Evolutionary conservation across 2,113 vertebrate species (phyloP).

Genomic region (Chinchilla lanigera): DNA sequence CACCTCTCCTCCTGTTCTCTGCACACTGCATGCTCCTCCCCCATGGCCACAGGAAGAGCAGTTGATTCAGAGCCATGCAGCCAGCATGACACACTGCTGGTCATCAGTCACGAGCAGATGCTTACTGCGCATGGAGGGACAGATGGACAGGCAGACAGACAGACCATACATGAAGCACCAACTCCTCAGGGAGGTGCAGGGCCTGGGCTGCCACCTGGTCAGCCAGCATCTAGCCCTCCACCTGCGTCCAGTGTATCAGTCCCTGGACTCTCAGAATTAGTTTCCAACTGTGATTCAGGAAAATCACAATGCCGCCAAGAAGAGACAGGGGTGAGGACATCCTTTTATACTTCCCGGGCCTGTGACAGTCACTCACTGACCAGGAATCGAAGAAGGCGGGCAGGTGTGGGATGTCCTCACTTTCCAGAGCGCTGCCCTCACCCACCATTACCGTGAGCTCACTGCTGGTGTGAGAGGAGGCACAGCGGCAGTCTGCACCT

Average conservation of each 20-base stretch:
- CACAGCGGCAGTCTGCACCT: neutral
- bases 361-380: neutral
- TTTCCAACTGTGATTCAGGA: neutral
- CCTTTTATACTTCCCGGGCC: neutral
- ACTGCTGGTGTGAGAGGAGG: neutral
- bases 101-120: neutral
- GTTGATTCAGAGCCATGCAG: neutral
- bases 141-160: neutral
- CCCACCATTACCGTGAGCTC: no score
- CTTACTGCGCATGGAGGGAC: neutral
- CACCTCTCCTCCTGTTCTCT: no score
- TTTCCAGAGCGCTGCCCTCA: neutral
- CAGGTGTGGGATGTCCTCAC: neutral
- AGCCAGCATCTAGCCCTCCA: no score
- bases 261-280: neutral
- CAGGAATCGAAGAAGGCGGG: neutral
- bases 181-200: neutral
- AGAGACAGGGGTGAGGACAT: neutral
- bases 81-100: neutral
- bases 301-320: neutral
- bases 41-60: neutral
- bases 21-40: neutral
- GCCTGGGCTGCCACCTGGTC: neutral
- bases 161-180: neutral
- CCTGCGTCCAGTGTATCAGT: neutral